Conservation (phyloP, 2,113 vertebrate genomes). For the Cochlearius cochlearius region DNA sequence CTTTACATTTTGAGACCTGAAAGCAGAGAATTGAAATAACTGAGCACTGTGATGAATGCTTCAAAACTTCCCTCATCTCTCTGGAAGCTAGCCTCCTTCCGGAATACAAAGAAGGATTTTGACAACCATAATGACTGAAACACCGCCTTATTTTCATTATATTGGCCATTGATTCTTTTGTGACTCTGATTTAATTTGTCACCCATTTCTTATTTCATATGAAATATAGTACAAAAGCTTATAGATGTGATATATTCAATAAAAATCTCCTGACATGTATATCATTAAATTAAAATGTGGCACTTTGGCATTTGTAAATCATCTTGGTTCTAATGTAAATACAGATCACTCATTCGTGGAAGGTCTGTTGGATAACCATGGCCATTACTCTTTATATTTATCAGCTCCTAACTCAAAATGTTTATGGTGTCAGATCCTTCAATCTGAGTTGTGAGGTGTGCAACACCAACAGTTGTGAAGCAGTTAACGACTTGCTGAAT, state of each 20-base stretch:
- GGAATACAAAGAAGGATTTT: background rate
- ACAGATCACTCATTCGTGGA: conserved; percentile 14
- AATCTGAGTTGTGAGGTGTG: background rate
- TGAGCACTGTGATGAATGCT: background rate
- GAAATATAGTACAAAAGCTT: background rate
- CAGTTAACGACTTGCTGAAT: background rate
- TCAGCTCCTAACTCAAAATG: background rate
- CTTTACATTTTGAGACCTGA: background rate
- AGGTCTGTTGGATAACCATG: background rate
- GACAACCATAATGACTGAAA: background rate
- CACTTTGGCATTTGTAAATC: conserved; percentile 34
- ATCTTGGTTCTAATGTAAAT: conserved; percentile 34
- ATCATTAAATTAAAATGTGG: conserved; percentile 35
- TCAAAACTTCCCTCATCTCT: background rate
- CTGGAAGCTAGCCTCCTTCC: background rate
- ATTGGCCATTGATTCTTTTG: background rate
- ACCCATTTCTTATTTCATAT: background rate
- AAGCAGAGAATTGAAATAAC: background rate
- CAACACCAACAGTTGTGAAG: background rate
- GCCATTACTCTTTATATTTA: background rate
- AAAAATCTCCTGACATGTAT: background rate
- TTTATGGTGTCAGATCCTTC: background rate
- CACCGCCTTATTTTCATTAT: background rate
- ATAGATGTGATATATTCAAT: background rate
- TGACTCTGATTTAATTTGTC: conserved; percentile 12